Evolutionary conservation across 2,113 vertebrate genomes (phyloP).

Genomic region (Muscicapa adusta): DNA sequence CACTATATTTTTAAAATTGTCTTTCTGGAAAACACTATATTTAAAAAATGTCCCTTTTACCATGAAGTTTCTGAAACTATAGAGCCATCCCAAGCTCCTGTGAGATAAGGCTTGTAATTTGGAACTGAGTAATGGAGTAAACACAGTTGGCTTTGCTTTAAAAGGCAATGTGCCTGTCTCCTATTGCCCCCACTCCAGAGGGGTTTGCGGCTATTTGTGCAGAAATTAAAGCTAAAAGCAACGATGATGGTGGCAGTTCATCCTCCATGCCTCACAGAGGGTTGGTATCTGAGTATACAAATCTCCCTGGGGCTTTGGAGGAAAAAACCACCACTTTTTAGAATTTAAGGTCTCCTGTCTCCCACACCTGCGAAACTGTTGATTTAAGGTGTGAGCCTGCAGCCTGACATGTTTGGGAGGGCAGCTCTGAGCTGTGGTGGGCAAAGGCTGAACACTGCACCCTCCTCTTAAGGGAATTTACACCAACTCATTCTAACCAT

Average conservation of each 20-base stretch:
- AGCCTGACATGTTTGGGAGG: background rate
- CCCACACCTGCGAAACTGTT: background rate
- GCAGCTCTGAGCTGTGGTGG: background rate
- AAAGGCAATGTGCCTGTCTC: background rate
- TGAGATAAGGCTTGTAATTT: slow-evolving; percentile 70
- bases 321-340: background rate
- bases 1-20: slow-evolving; percentile 70
- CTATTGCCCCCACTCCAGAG: background rate
- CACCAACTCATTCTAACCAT: background rate
- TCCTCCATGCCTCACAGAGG: background rate
- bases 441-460: background rate
- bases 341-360: background rate
- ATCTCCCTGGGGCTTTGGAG: background rate
- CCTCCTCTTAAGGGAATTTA: background rate
- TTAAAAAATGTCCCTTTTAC: slow-evolving; percentile 54
- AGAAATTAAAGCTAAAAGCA: background rate
- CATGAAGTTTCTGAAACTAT: slow-evolving; percentile 49
- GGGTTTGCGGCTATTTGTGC: background rate
- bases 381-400: background rate
- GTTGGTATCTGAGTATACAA: background rate
- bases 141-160: slow-evolving; percentile 21
- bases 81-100: slow-evolving; percentile 16
- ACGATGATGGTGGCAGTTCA: background rate
- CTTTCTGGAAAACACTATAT: slow-evolving; percentile 65
- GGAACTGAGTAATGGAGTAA: slow-evolving; percentile 29